Conservation (phyloP, 2,113 vertebrate genomes). For the Bufo gargarizans region DNA sequence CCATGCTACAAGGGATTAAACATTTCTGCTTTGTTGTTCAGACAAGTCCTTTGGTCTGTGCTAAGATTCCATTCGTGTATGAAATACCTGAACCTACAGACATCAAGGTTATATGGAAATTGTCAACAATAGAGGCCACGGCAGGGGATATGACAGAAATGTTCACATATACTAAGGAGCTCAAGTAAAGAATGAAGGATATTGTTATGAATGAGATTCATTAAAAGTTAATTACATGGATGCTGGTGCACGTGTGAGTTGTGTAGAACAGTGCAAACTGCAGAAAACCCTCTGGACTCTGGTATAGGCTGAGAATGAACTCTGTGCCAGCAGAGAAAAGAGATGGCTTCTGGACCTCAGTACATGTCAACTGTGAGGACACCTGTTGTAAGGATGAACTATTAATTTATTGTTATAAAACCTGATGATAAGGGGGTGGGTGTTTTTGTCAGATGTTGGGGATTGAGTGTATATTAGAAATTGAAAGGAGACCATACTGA, state of each 20-base stretch:
- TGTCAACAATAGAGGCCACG: constrained; percentile 2
- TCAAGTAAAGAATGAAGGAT: constrained; percentile 11
- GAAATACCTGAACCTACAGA: constrained; percentile 18
- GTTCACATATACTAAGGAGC: constrained; percentile 4
- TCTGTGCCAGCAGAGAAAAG: too few relatives aligned
- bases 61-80: constrained; percentile 20
- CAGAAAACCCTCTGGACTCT: too few relatives aligned
- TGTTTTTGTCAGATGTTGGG: too few relatives aligned
- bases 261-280: too few relatives aligned
- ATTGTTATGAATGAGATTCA: background rate
- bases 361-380: too few relatives aligned
- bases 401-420: too few relatives aligned
- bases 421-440: too few relatives aligned
- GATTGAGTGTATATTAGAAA: too few relatives aligned
- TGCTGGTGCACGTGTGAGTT: background rate
- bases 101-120: background rate
- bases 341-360: too few relatives aligned
- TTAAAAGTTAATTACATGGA: background rate
- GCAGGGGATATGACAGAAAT: constrained; percentile 18
- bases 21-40: constrained; percentile 28
- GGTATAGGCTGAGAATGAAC: too few relatives aligned
- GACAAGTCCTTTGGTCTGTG: constrained; percentile 27
- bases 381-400: too few relatives aligned
- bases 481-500: too few relatives aligned
- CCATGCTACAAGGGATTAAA: constrained; percentile 28